A percentile compares a stretch with the other conserved stretches of the same genome.
Evolutionary conservation across 2,797 vertebrate genomes (phyloP).

Genomic region (Diplodus sargus): DNA sequence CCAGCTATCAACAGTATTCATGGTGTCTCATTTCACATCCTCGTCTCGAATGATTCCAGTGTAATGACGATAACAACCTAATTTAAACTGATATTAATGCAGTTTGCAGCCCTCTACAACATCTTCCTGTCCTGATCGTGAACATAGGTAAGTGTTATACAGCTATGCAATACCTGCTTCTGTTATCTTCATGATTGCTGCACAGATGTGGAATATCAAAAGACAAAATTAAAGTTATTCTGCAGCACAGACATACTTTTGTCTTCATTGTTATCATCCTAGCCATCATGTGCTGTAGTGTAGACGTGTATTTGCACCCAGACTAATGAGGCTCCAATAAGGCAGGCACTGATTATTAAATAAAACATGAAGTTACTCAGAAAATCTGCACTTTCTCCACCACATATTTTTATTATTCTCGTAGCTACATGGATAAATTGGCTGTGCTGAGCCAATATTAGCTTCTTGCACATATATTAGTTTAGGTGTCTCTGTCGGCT

Average conservation of each 20-base stretch:
- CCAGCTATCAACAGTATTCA: conserved; percentile 77
- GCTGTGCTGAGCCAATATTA: not conserved
- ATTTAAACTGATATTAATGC: conserved; percentile 7
- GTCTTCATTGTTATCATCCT: not conserved
- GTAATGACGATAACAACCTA: not conserved
- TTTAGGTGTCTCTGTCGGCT: not conserved
- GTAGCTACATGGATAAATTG: conserved; percentile 6
- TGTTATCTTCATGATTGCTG: not conserved
- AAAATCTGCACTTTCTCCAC: not conserved
- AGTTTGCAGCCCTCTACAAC: not conserved
- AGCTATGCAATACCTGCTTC: not conserved
- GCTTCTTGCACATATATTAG: not conserved
- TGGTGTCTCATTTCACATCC: conserved; percentile 47
- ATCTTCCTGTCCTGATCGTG: not conserved
- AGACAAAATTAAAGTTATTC: not conserved
- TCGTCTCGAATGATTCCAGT: not conserved
- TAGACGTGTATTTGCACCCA: not conserved
- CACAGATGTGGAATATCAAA: too few species aligned
- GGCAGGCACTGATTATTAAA: conserved; percentile 11
- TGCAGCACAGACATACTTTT: not conserved
- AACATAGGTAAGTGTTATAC: not conserved
- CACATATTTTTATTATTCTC: not conserved
- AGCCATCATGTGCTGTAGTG: not conserved
- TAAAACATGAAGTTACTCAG: not conserved
- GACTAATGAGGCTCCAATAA: not conserved